Evolutionary conservation across 2,113 vertebrate genomes (phyloP), one percentile per base, ranked within the genome.

Genomic region (Xerus inauris): DNA sequence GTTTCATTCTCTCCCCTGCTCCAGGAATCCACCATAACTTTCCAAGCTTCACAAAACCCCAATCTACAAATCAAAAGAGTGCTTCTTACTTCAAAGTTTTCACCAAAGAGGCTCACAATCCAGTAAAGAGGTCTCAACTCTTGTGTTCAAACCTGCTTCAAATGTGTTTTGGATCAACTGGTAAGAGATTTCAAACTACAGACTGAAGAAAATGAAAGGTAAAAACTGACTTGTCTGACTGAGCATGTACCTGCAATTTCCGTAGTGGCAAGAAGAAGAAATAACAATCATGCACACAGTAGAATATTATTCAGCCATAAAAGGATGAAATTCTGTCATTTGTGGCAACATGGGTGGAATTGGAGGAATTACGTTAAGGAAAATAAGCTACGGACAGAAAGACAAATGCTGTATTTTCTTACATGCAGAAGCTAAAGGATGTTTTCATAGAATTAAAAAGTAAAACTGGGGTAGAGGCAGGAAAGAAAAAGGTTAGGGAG

Each of bases 121-220:
- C 54, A 88, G 6, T 16, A 28, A 77, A 81, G 6, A 40, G 14
- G 13, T 71, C 45, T 85, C 35, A 49, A 62, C 13, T 57, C 10
- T 51, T 17, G 7, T 54, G 67, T 67, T 49, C 11, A 11, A 2
- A 35, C 57, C 73, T 91, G 75, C 45, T 67, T 94, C 75, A 69
- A 49, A 71, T 42, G 26, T 62, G 65, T 8, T 75, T 75, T 54
- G 47, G 19, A 88, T 59, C n/a, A 79, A 57, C 75, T 30, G 22
- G 47, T 69, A 73, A 84, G 91, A 22, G 83, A 72, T 62, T 77
- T 79, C 67, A 93, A 90, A 83, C 76, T 49, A 76, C 28, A 72
- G 35, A 67, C 3, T 11, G 22, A 86, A 95, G 77, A 77, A 93
- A 42, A 38, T 6, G 67, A 80, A 80, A 1, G 45, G 9, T 45